These are phyloP conservation scores for Chiloscyllium plagiosum DNA, from an alignment of 2,113 vertebrate species.

Conservation along the genomic window DNA sequence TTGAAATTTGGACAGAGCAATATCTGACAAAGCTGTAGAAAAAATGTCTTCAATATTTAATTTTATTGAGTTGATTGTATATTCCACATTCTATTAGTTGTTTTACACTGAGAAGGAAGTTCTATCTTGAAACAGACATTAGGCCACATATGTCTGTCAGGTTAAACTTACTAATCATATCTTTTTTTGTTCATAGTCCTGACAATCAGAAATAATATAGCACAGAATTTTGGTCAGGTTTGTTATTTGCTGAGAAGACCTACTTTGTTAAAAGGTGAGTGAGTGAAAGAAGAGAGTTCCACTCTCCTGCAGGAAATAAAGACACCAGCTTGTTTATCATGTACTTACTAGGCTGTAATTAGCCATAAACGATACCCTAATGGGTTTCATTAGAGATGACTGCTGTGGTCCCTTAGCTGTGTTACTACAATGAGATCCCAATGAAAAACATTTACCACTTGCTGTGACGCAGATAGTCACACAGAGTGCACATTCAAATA, in stretches of 20 bases:
- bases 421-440: slow-evolving; percentile 17
- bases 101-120: not conserved
- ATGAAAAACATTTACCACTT: slow-evolving; percentile 32
- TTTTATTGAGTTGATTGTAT: not conserved
- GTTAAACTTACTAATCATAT: not conserved
- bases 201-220: not conserved
- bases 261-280: not conserved
- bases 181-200: not conserved
- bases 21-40: not conserved
- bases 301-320: not conserved
- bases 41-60: not conserved
- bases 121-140: not conserved
- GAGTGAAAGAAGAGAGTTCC: slow-evolving; percentile 12
- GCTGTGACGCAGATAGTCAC: slow-evolving; percentile 29
- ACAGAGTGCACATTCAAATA: slow-evolving; percentile 26
- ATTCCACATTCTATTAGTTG: not conserved
- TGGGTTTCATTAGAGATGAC: slow-evolving; percentile 36
- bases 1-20: not conserved
- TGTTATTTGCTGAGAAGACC: not conserved
- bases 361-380: slow-evolving; percentile 35
- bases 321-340: slow-evolving; percentile 30
- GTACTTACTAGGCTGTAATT: slow-evolving; percentile 20
- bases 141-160: not conserved
- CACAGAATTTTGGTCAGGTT: not conserved
- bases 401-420: slow-evolving; percentile 21